phyloP scores from a whole-genome alignment of 1,140 invertebrate species.

The Marisa cornuarietis region DNA sequence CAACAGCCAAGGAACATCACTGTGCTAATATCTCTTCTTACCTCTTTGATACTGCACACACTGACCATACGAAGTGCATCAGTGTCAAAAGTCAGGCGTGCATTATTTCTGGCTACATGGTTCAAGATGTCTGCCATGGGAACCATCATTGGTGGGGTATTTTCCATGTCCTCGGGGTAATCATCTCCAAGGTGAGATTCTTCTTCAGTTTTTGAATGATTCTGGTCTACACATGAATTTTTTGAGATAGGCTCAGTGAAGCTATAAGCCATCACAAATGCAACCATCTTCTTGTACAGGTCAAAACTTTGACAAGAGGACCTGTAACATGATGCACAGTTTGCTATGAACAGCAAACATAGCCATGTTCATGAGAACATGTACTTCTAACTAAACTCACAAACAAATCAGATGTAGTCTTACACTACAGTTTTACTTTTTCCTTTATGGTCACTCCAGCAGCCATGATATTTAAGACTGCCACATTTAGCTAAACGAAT shows the following conservation, averaged over 20 bases:
- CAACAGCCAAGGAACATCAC: not conserved
- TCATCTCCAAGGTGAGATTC: slow-evolving; percentile 31
- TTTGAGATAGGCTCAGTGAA: slow-evolving; percentile 61
- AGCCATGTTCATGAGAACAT: not conserved
- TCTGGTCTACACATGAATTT: not conserved
- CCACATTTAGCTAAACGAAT: too few species aligned
- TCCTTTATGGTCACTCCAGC: too few species aligned
- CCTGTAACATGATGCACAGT: slow-evolving; percentile 7
- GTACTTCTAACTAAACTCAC: too few species aligned
- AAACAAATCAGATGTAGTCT: too few species aligned
- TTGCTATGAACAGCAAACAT: not conserved
- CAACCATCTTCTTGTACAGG: slow-evolving; percentile 64
- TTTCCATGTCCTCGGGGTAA: slow-evolving; percentile 38
- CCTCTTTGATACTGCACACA: slow-evolving; percentile 59
- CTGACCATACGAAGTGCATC: slow-evolving; percentile 63
- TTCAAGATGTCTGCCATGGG: slow-evolving; percentile 67
- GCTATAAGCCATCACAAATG: slow-evolving; percentile 68
- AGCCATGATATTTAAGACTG: too few species aligned
- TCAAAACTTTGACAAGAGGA: slow-evolving; percentile 52
- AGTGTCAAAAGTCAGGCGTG: slow-evolving; percentile 60
- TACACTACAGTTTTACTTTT: too few species aligned
- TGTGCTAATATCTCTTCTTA: slow-evolving; percentile 20
- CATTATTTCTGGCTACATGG: slow-evolving; percentile 66
- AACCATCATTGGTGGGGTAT: slow-evolving; percentile 63
- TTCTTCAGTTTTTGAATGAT: not conserved